Evolutionary conservation across 2,888 invertebrate species (phyloP), one percentile per base, ranked within the genome.

Genomic region (Sphaerophoria rueppellii): DNA sequence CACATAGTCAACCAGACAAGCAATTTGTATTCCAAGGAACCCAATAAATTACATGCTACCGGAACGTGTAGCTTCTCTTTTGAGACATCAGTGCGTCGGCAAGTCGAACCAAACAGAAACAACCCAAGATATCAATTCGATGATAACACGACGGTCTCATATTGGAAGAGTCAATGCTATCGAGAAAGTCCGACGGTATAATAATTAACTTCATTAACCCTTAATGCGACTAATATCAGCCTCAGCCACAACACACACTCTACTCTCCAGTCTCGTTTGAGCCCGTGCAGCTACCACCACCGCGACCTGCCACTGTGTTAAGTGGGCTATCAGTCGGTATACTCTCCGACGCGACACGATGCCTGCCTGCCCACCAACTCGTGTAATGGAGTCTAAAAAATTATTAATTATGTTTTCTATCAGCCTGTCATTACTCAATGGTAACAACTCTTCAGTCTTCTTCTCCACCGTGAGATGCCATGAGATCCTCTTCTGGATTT

Each of bases 141-240:
- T 73, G 81, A 85, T 85, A 80, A 81, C 77, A 65, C 73, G 40
- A 24, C 24, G 2, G 1, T 24, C 65, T 63, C 76, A 70, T 77
- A 70, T 77, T 77, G 77, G 63, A 63, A 40, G 70, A 70, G 73
- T 46, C 77, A 71, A 74, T 77, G 65, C 55, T 74, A 65, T 77
- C 73, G 52, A 35, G 76, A 11, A 85, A 80, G 76, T 81, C 85
- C 61, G 81, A 58, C 81, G 52, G 76, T 85, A 78, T 86, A 86
- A 86, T 86, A 86, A 86, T 86, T 82, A 86, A 78, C 86, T 82
- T 82, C 86, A 86, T 86, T 86, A 86, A 86, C 86, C 86, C 86
- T 82, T 77, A 86, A 82, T 76, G 86, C 82, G 37, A 57, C 82
- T 71, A 24, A 70, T 65, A 65, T 65, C 65, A 65, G 65, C 35